Evolutionary conservation across 2,888 invertebrate species (phyloP), one percentile per base, ranked within the genome.

Genomic region (Beris chalybata): DNA sequence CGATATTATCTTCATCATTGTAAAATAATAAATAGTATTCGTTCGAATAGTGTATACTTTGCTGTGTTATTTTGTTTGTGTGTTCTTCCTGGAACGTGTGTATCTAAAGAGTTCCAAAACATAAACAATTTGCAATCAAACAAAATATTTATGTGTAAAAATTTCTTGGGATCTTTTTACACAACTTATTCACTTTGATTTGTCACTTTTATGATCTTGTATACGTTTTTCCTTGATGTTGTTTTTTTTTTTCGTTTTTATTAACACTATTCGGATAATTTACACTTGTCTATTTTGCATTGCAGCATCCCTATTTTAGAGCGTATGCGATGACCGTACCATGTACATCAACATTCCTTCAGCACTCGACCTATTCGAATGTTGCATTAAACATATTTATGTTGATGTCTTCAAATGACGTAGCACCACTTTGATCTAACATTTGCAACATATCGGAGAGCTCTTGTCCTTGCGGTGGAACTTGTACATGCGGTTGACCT

Each of bases 371-470:
- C 50, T 83, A 89, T 82, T 89, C 89, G 76, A 90, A 90, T 73
- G 85, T 87, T 73, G 92, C 89, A 78, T 90, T 93, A 80, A 95
- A 95, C 93, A 95, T 95, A 75, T 89, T 89, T 73, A 95, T 86
- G 77, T 91, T 91, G 75, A 95, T 85, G 80, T 95, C 95, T 79
- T 94, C 94, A 79, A 95, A 95, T 32, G 92, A 89, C 67, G 91
- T 85, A 47, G 91, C 86, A 59, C 89, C 91, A 74, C 89, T 88
- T 78, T 92, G 92, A 81, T 94, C 92, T 66, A 95, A 83, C 88
- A 95, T 94, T 82, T 95, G 94, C 74, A 95, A 83, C 94, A 95
- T 94, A 76, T 95, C 95, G 13, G 93, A 91, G 66, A 95, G 85
- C 82, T 94, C 94, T 75, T 89, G 90, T 6, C 88, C 88, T 73